Base-by-base conservation (phyloP, 2,113 vertebrate genomes). In the Boleophthalmus pectinirostris region DNA sequence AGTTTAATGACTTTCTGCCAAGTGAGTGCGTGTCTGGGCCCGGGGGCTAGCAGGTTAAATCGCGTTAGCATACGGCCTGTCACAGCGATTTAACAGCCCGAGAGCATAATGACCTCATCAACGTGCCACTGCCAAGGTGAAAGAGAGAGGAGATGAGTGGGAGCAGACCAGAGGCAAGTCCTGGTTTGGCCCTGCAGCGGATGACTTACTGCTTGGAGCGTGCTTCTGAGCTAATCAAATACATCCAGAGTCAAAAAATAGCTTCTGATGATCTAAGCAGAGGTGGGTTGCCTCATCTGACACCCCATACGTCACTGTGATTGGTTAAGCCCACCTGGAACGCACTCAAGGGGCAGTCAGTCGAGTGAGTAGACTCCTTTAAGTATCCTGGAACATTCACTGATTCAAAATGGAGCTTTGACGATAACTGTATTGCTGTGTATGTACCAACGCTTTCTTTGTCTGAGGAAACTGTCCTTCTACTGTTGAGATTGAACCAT, bases 21-120 rank as follows among this genome's bases (percentile, higher is more conserved):
- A 73, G 51, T n/a, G 82, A 78, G 75, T 74, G 49, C 16, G 80
- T 72, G 74, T 77, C 77, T 82, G 79, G 68, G 68, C 53, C 46
- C 3, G 43, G 54, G 18, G 70, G 63, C 66, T 45, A 2, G 0
- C 2, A 20, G 67, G 73, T 25, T 73, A 68, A 75, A 67, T 79
- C n/a, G 38, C 46, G 57, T 67, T 74, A 63, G 60, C 25, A 58
- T 53, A 38, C 38, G 72, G 69, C 53, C 23, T 66, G 63, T 72
- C 43, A 66, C 54, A 70, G 4, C 21, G 57, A 71, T 77, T 78
- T 72, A 72, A 71, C 35, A 47, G 69, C 38, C 67, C 13, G 18
- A 53, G 38, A 70, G 65, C 54, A 79, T 72, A 77, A 84, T 84
- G 71, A 85, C 69, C 79, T 88, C 83, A 89, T 70, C 76, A 61